A percentile compares a stretch with the other conserved stretches of the same genome.
Evolutionary conservation across 2,797 vertebrate species (phyloP).

Genomic region (Selene dorsalis): DNA sequence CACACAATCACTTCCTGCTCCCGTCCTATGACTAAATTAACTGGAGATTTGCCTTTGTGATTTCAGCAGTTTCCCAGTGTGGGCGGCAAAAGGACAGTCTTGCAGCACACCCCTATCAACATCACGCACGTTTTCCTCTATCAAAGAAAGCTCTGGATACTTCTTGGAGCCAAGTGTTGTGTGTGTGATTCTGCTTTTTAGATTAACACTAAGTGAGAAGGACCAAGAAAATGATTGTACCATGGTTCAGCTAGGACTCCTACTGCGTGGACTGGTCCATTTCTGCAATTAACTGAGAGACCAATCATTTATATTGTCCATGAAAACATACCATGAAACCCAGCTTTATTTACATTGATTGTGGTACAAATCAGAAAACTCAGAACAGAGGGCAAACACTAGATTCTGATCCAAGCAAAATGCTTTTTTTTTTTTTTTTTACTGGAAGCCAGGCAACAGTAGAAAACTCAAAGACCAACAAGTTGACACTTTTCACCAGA

Average conservation of each 20-base stretch:
- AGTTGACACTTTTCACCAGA: too few species aligned
- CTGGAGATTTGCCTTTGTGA: conserved; percentile 66
- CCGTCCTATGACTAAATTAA: conserved; percentile 69
- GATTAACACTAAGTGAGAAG: not conserved
- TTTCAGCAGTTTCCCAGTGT: conserved; percentile 66
- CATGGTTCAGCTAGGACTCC: conserved; percentile 15
- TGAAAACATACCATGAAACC: conserved; percentile 27
- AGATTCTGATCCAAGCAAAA: too few species aligned
- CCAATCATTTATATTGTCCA: conserved; percentile 9
- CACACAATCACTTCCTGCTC: conserved; percentile 71
- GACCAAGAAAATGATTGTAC: conserved; percentile 10
- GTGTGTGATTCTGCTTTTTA: conserved; percentile 39
- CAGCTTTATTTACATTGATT: conserved; percentile 20
- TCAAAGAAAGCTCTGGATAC: conserved; percentile 27
- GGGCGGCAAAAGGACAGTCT: conserved; percentile 34
- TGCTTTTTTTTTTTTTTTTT: not conserved
- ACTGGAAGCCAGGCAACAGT: not conserved
- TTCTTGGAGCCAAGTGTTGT: conserved; percentile 21
- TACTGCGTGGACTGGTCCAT: not conserved
- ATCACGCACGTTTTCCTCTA: conserved; percentile 19
- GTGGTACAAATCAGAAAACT: not conserved
- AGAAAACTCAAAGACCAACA: too few species aligned
- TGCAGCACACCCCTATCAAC: conserved; percentile 25
- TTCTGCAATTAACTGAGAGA: conserved; percentile 6
- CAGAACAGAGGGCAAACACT: not conserved